These are phyloP conservation scores for Limnothrissa miodon DNA, from an alignment of 2,113 vertebrate species.

Conservation along the genomic window DNA sequence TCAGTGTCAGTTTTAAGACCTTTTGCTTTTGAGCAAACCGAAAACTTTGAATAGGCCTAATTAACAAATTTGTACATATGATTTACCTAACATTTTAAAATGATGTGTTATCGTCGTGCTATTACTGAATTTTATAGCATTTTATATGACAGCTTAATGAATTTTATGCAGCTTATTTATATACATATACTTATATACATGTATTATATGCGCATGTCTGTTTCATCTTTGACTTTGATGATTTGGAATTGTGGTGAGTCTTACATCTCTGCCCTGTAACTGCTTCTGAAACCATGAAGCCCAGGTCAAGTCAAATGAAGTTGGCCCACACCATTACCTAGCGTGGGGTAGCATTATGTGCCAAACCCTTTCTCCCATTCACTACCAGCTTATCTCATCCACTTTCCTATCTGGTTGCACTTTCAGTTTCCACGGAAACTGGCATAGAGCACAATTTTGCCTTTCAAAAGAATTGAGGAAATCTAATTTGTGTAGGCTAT, in stretches of 20 bases:
- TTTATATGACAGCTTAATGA: no score
- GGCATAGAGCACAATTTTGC: conserved; percentile 34
- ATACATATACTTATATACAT: no score
- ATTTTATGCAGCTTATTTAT: no score
- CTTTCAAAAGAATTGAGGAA: conserved; percentile 49
- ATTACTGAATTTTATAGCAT: no score
- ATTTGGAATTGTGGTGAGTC: neutral
- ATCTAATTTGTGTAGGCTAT: conserved; percentile 48
- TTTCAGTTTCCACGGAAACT: conserved; percentile 45
- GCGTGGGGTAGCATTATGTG: neutral
- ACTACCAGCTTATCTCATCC: neutral
- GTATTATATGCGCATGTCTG: no score
- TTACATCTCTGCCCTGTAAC: neutral
- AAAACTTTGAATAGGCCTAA: neutral
- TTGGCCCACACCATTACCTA: neutral
- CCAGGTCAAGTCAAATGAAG: neutral
- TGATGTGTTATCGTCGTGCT: no score
- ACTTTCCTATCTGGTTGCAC: conserved; percentile 24
- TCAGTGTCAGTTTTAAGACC: neutral
- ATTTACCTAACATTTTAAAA: no score
- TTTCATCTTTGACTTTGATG: no score
- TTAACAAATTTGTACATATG: no score
- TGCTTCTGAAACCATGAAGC: neutral
- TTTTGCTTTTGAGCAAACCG: no score
- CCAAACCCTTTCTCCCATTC: neutral